Conservation (phyloP, 2,888 invertebrate genomes). For the Chouioia cunea region DNA sequence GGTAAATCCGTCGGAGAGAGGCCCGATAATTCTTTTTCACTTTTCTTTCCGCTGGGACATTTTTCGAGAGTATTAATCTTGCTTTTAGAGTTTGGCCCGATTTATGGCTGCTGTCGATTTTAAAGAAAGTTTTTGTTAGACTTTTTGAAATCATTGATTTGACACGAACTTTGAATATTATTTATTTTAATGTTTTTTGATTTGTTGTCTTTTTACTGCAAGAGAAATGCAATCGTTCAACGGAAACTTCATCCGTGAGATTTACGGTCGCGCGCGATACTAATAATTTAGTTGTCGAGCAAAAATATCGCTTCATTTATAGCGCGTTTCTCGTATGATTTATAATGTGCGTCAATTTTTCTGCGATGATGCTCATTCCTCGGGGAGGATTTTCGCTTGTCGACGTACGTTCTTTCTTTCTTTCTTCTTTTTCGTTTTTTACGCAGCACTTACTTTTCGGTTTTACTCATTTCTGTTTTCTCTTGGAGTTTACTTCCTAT, state of each 20-base stretch:
- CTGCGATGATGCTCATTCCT: neutral
- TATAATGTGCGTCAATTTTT: constrained; percentile 9
- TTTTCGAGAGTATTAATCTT: neutral
- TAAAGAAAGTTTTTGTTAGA: no score
- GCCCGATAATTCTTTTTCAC: constrained; percentile 40
- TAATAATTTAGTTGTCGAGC: constrained; percentile 41
- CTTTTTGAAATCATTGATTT: no score
- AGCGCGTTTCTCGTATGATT: constrained; percentile 20
- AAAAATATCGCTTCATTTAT: constrained; percentile 42
- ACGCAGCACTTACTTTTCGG: neutral
- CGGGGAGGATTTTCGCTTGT: constrained; percentile 17
- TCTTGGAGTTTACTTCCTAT: constrained; percentile 10
- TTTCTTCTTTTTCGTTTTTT: constrained; percentile 4
- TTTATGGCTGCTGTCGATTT: no score
- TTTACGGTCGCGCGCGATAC: constrained; percentile 16
- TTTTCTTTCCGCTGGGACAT: neutral
- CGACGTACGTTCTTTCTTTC: constrained; percentile 3
- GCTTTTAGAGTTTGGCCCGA: no score
- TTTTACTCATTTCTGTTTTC: constrained; percentile 25
- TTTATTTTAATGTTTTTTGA: constrained; percentile 10
- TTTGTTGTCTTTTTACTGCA: constrained; percentile 8
- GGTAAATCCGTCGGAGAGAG: constrained; percentile 8
- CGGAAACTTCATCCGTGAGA: no score
- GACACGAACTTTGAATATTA: constrained; percentile 18
- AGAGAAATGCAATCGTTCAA: no score